Evolutionary conservation across 2,888 invertebrate genomes (phyloP).

Genomic region (Mylabris sibirica): DNA sequence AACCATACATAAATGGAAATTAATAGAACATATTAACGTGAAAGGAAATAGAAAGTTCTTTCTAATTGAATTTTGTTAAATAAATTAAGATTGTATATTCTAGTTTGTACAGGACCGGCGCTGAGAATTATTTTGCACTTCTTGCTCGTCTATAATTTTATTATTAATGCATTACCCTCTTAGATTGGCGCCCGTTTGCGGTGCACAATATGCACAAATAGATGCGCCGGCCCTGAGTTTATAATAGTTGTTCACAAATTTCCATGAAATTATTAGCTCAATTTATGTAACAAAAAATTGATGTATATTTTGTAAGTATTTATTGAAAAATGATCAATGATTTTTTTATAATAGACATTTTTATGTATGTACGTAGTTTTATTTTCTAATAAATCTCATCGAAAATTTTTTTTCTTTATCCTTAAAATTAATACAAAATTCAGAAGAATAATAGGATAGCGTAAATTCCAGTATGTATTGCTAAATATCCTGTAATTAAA

Average conservation of each 20-base stretch:
- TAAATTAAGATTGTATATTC: too few relatives aligned
- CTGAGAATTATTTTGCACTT: too few relatives aligned
- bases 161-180: too few relatives aligned
- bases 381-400: neutral
- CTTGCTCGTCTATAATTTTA: too few relatives aligned
- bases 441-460: conserved; percentile 21
- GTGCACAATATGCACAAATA: too few relatives aligned
- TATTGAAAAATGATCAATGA: neutral
- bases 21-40: too few relatives aligned
- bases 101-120: too few relatives aligned
- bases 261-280: conserved; percentile 10
- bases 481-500: conserved; percentile 47
- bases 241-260: neutral
- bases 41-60: neutral
- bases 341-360: neutral
- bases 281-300: neutral
- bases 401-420: too few relatives aligned
- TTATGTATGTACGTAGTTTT: neutral
- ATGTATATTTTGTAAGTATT: conserved; percentile 9
- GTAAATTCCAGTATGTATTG: conserved; percentile 40
- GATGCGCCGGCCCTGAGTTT: too few relatives aligned
- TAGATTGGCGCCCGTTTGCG: too few relatives aligned
- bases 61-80: neutral
- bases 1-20: too few relatives aligned
- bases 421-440: too few relatives aligned